A percentile compares a stretch with the other conserved stretches of the same genome.
Conservation (phyloP, 1,140 invertebrate species). For the Pantala flavescens region DNA sequence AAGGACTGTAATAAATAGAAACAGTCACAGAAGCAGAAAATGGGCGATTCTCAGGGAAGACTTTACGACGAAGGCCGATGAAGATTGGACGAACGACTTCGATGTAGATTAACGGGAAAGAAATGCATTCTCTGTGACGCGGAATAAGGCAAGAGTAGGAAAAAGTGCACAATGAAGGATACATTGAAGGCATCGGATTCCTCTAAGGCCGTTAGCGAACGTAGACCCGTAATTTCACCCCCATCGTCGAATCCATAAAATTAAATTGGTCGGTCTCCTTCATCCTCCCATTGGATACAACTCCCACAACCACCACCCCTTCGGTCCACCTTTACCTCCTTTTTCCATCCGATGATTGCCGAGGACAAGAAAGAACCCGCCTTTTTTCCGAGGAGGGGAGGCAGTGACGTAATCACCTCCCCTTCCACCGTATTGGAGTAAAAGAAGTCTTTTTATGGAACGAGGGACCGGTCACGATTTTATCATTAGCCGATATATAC, state of each 20-base stretch:
- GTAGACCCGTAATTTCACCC: background rate
- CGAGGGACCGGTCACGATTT: too few species aligned
- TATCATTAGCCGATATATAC: too few species aligned
- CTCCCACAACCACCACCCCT: background rate
- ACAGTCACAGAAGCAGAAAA: too few species aligned
- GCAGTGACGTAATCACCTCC: too few species aligned
- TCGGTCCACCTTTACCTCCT: background rate
- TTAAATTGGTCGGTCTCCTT: slow-evolving; percentile 1
- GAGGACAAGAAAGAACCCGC: too few species aligned
- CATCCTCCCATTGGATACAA: background rate
- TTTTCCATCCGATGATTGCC: too few species aligned
- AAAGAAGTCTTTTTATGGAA: too few species aligned
- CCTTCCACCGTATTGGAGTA: too few species aligned
- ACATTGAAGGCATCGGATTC: background rate
- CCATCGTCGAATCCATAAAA: slow-evolving; percentile 3
- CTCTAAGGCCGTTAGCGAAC: background rate
- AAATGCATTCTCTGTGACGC: background rate
- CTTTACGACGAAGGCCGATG: too few species aligned
- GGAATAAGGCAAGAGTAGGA: background rate
- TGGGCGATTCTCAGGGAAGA: too few species aligned
- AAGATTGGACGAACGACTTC: background rate
- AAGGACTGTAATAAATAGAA: too few species aligned
- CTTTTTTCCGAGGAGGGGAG: too few species aligned
- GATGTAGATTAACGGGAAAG: background rate
- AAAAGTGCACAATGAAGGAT: background rate